A percentile compares a stretch with the other conserved stretches of the same genome.
Evolutionary conservation across 1,140 invertebrate genomes (phyloP).

Genomic region (Periplaneta americana): DNA sequence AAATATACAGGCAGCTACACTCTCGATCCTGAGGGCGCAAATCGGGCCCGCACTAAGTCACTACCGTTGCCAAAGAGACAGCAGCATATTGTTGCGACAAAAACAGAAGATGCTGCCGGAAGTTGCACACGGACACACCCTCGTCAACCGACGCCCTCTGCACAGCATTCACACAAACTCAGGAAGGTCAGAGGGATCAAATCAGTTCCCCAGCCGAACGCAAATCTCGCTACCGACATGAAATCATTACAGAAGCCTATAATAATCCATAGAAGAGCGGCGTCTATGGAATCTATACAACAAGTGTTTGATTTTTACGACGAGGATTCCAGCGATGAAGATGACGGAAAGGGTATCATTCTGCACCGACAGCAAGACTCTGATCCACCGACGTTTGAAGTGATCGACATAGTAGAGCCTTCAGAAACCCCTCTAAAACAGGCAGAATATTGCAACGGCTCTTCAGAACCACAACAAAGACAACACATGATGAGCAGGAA

Average conservation of each 20-base stretch:
- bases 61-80: constrained; percentile 3
- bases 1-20: not conserved
- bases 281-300: not conserved
- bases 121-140: not conserved
- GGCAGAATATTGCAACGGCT: not conserved
- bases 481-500: not conserved
- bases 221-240: not conserved
- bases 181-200: too few species aligned
- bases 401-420: not conserved
- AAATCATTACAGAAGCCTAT: not conserved
- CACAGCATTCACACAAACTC: not conserved
- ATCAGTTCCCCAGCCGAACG: not conserved
- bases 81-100: not conserved
- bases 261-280: not conserved
- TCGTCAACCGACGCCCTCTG: not conserved
- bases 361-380: not conserved
- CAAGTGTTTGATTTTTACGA: not conserved
- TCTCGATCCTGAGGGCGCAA: not conserved
- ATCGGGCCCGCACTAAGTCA: not conserved
- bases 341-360: not conserved
- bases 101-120: not conserved
- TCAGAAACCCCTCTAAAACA: not conserved
- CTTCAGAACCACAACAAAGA: not conserved
- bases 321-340: not conserved
- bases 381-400: not conserved